Percentiles rank a stretch among this genome's conserved stretches.
phyloP scores from a whole-genome alignment of 2,113 vertebrate genomes.

The Melozone crissalis region DNA sequence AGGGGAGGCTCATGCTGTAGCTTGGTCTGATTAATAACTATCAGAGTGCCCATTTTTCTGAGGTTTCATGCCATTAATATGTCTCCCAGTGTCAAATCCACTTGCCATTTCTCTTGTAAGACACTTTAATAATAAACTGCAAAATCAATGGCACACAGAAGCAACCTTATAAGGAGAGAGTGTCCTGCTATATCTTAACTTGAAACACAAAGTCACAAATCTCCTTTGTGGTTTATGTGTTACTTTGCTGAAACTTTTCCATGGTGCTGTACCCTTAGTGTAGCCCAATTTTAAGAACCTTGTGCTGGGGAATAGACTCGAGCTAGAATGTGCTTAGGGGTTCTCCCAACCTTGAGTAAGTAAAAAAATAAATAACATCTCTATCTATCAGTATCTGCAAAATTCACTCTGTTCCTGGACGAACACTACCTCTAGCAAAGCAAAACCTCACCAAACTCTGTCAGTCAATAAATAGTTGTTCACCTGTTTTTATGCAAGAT shows the following conservation, averaged over 20 bases:
- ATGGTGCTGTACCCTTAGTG: neutral
- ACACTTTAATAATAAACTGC: constrained; percentile 52
- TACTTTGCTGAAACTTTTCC: neutral
- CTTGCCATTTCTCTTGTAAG: constrained; percentile 47
- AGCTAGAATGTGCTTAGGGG: neutral
- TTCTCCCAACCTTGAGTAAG: neutral
- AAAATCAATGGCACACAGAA: constrained; percentile 40
- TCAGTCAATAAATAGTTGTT: neutral
- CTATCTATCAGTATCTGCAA: neutral
- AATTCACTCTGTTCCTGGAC: neutral
- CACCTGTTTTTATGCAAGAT: neutral
- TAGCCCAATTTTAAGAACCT: neutral
- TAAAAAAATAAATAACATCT: too few relatives aligned
- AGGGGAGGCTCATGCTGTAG: neutral
- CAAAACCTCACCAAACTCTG: neutral
- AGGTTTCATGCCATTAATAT: constrained; percentile 29
- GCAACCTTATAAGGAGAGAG: constrained; percentile 37
- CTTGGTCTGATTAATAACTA: neutral
- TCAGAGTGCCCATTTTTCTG: constrained; percentile 20
- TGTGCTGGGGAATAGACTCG: neutral
- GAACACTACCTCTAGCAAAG: neutral
- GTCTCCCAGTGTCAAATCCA: constrained; percentile 24
- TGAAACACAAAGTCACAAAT: constrained; percentile 18
- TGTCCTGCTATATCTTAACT: neutral
- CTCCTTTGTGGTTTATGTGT: neutral